Base-by-base conservation (phyloP, 2,888 invertebrate genomes). In the Coelopa pilipes region DNA sequence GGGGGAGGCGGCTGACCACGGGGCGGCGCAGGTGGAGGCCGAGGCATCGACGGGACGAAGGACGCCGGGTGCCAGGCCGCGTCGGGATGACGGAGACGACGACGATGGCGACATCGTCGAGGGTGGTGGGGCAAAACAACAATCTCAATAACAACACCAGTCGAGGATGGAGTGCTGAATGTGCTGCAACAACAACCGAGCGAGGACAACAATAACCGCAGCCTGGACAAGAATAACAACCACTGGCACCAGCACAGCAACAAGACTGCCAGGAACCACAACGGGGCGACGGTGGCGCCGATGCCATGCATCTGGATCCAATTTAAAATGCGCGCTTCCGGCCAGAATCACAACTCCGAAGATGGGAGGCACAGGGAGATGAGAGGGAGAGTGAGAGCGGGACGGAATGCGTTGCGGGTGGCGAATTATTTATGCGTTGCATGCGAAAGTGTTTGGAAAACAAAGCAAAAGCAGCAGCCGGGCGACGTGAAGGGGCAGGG, bases 241-340 rank as follows among this genome's bases (percentile, higher is more conserved):
- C 47, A 46, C 34, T 17, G 17, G 15, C 47, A 10, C 19, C 15
- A 4, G 19, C 13, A 49, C 21, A 66, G 49, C 50, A 21, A 24
- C 21, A 24, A 62, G 13, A 65, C 0, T 13, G 19, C 19, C 47
- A 49, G 21, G 49, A 49, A 21, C 65, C 17, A 66, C 49, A 66
- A 49, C 21, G 24, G 10, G 53, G 24, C 12, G 12, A 55, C 0
- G 45, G 17, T n/a, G 17, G 34, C 34, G 34, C 34, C 34, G 34
- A 34, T 34, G 7, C 34, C 34, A 10, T 66, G 50, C 66, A 66
- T 66, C 69, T 57, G 59, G 59, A 17, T 47, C 17, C 69, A 69
- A 69, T 69, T 69, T 69, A 59, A 69, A 69, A 59, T 45, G 21
- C 9, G 46, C 1, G 57, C 69, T 57, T 46, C 47, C 69, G 47